Percentiles rank a stretch among this genome's conserved stretches.
phyloP scores from a whole-genome alignment of 2,113 vertebrate species.

The Acrocephalus arundinaceus region DNA sequence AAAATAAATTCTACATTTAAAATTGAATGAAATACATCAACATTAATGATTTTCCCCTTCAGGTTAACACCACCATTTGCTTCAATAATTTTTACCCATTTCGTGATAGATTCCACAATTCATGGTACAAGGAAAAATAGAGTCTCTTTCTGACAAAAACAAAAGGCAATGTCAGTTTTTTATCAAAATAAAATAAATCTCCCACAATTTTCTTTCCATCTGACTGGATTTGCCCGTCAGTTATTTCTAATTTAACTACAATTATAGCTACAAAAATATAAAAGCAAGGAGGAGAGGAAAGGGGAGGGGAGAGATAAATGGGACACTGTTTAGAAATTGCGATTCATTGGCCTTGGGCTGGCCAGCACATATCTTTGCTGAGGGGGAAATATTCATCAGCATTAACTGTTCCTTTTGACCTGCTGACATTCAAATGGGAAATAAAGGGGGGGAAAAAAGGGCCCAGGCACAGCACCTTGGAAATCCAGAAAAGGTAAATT shows the following conservation, averaged over 20 bases:
- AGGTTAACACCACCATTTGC: conserved; percentile 73
- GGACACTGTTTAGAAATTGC: conserved; percentile 12
- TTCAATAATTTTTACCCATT: conserved; percentile 70
- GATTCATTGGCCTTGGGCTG: conserved; percentile 36
- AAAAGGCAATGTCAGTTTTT: conserved; percentile 62
- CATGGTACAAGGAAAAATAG: conserved; percentile 33
- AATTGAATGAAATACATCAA: conserved; percentile 78
- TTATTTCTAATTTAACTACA: conserved; percentile 73
- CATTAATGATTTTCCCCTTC: conserved; percentile 77
- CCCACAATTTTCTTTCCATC: conserved; percentile 63
- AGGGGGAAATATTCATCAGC: conserved; percentile 52
- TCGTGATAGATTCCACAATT: conserved; percentile 70
- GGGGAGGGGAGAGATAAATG: conserved; percentile 52
- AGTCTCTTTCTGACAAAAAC: conserved; percentile 63
- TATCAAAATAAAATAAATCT: conserved; percentile 70
- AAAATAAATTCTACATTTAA: conserved; percentile 72
- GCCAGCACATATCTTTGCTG: conserved; percentile 9
- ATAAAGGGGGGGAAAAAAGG: neutral
- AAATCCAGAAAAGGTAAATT: neutral
- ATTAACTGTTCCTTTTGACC: conserved; percentile 63
- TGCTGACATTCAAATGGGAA: conserved; percentile 43
- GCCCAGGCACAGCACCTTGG: neutral
- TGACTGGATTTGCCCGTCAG: conserved; percentile 56
- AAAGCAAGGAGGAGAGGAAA: neutral
- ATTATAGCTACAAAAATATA: conserved; percentile 48